Evolutionary conservation across 2,888 invertebrate species (phyloP).

Genomic region (Theristus sp.): DNA sequence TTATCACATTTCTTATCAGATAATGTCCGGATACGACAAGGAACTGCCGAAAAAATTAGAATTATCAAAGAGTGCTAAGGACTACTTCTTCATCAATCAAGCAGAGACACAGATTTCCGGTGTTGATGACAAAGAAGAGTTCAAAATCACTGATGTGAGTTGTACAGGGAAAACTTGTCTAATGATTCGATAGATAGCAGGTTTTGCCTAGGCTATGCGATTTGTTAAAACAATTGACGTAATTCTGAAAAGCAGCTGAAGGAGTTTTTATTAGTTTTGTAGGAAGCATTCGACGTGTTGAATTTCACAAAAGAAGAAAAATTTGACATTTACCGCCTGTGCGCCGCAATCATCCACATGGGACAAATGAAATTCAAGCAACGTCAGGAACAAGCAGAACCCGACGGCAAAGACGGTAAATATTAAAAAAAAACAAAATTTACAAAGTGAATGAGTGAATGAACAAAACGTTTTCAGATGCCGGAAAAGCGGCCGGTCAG

Average conservation of each 20-base stretch:
- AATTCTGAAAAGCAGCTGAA: neutral
- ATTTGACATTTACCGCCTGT: constrained; percentile 85
- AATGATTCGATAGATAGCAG: too few species aligned
- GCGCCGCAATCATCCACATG: constrained; percentile 94
- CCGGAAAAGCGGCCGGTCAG: constrained; percentile 1
- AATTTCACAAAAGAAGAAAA: constrained; percentile 91
- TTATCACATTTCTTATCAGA: constrained; percentile 99
- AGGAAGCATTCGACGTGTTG: constrained; percentile 94
- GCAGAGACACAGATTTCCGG: constrained; percentile 80
- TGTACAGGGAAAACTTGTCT: neutral
- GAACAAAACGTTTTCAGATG: constrained; percentile 3
- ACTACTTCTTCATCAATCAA: constrained; percentile 75
- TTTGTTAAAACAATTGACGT: neutral
- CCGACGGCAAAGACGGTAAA: constrained; percentile 14
- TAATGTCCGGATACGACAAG: constrained; percentile 49
- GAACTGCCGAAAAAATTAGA: neutral
- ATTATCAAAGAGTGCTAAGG: neutral
- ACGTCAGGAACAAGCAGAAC: constrained; percentile 96
- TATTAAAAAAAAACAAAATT: neutral
- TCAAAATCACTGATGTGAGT: constrained; percentile 32
- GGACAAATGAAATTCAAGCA: constrained; percentile 99
- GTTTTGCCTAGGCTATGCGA: too few species aligned
- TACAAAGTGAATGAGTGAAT: neutral
- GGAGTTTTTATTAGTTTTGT: neutral
- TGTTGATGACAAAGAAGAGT: constrained; percentile 89